phyloP scores from a whole-genome alignment of 1,140 invertebrate species.

The Drosophila nebulosa region DNA sequence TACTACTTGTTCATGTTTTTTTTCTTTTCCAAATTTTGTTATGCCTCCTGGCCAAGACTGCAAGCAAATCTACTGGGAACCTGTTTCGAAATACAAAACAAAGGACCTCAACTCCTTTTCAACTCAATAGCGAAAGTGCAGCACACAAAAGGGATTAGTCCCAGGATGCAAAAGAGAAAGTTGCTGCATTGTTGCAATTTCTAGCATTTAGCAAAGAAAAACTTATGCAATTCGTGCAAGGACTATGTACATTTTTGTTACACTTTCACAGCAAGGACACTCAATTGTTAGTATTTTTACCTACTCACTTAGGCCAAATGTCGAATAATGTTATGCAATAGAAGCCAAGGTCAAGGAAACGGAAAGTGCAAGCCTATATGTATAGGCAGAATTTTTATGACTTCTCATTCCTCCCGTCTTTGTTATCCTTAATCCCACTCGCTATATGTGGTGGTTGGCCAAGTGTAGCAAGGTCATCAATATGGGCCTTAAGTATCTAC shows the following conservation, averaged over 20 bases:
- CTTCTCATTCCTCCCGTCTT: not conserved
- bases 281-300: slow-evolving; percentile 10
- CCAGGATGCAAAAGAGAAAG: slow-evolving; percentile 63
- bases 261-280: slow-evolving; percentile 63
- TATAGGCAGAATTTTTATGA: slow-evolving; percentile 18
- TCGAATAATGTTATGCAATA: slow-evolving; percentile 58
- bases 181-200: slow-evolving; percentile 44
- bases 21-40: not conserved
- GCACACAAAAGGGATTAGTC: slow-evolving; percentile 27
- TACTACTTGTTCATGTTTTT: not conserved
- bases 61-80: slow-evolving; percentile 8
- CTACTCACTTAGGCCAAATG: slow-evolving; percentile 1
- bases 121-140: slow-evolving; percentile 35
- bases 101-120: slow-evolving; percentile 12
- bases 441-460: slow-evolving; percentile 22
- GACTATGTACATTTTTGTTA: slow-evolving; percentile 46
- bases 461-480: slow-evolving; percentile 69
- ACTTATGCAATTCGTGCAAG: slow-evolving; percentile 45
- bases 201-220: slow-evolving; percentile 41
- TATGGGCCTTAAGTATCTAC: slow-evolving; percentile 2
- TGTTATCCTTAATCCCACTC: slow-evolving; percentile 28
- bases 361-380: slow-evolving; percentile 58
- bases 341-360: slow-evolving; percentile 41
- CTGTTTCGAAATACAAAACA: slow-evolving; percentile 7
- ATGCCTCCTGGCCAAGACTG: slow-evolving; percentile 12